Percentiles rank a stretch among this genome's conserved stretches.
These are phyloP conservation scores for Strigamia transsilvanica DNA, from an alignment of 2,888 invertebrate genomes.

Conservation along the genomic window DNA sequence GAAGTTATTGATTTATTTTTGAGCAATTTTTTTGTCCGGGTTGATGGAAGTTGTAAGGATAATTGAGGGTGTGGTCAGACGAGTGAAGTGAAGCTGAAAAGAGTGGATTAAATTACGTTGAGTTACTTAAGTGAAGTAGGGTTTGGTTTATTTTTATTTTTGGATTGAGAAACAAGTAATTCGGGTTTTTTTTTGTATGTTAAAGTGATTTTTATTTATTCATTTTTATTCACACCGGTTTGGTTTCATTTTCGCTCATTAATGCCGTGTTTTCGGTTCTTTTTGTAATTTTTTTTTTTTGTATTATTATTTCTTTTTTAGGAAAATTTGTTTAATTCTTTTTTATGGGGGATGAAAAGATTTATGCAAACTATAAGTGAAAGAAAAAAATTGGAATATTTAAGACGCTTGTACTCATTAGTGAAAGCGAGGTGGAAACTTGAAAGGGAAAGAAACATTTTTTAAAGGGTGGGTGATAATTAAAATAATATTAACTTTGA, in stretches of 20 bases:
- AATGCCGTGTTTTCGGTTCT: not conserved
- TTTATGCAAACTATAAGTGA: not conserved
- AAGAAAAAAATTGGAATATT: not conserved
- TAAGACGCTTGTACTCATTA: not conserved
- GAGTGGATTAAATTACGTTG: slow-evolving; percentile 20
- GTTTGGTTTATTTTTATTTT: not conserved
- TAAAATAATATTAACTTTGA: not conserved
- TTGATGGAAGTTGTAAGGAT: not conserved
- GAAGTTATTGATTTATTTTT: not conserved
- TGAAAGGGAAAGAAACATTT: not conserved
- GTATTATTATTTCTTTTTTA: too few relatives aligned
- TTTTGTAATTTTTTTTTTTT: not conserved
- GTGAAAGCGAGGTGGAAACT: not conserved
- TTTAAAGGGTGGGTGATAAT: not conserved
- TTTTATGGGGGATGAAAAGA: not conserved
- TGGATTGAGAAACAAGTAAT: too few relatives aligned
- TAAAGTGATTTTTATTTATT: too few relatives aligned
- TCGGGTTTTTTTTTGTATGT: too few relatives aligned
- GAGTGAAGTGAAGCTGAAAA: slow-evolving; percentile 22
- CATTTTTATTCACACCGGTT: not conserved
- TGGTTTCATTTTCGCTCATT: not conserved
- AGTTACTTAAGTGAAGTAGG: not conserved
- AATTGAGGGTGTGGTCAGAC: slow-evolving; percentile 31
- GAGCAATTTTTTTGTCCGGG: not conserved
- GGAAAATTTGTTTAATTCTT: not conserved